phyloP scores from a whole-genome alignment of 2,113 vertebrate genomes.

The Corapipo altera region DNA sequence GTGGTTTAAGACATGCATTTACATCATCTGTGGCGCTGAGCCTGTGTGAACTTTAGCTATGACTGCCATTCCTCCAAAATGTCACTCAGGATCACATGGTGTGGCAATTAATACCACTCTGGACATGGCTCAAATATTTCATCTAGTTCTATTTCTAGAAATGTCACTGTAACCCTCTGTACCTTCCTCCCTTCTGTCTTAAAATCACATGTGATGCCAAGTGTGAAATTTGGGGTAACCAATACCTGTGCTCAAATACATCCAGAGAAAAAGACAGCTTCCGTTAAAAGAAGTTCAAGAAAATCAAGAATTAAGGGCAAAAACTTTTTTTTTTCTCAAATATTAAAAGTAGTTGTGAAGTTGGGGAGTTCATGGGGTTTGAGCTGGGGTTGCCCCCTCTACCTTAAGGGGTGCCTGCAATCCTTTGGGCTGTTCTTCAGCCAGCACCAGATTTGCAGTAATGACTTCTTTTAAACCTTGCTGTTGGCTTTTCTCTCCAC shows the following conservation, averaged over 20 bases:
- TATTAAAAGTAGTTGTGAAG: not conserved
- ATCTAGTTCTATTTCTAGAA: conserved; percentile 62
- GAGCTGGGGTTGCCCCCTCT: not conserved
- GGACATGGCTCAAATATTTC: conserved; percentile 19
- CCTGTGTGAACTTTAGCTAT: not conserved
- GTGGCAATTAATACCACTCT: conserved; percentile 41
- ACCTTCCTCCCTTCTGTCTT: not conserved
- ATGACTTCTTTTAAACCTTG: not conserved
- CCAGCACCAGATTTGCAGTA: not conserved
- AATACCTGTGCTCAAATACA: too few species aligned
- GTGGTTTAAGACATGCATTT: not conserved
- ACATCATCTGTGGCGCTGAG: not conserved
- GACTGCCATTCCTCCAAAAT: conserved; percentile 69
- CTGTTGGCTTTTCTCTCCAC: not conserved
- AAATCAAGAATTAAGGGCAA: not conserved
- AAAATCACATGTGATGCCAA: not conserved
- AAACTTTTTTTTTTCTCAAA: not conserved
- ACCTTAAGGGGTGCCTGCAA: not conserved
- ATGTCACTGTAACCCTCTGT: conserved; percentile 12
- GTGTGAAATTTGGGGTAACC: not conserved
- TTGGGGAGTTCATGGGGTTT: not conserved
- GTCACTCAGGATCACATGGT: conserved; percentile 59
- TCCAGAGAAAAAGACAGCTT: not conserved
- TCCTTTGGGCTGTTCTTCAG: not conserved
- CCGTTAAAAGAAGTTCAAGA: not conserved